Evolutionary conservation across 2,113 vertebrate genomes (phyloP), one percentile per base, ranked within the genome.

Genomic region (Mesembrinibis cayennensis): DNA sequence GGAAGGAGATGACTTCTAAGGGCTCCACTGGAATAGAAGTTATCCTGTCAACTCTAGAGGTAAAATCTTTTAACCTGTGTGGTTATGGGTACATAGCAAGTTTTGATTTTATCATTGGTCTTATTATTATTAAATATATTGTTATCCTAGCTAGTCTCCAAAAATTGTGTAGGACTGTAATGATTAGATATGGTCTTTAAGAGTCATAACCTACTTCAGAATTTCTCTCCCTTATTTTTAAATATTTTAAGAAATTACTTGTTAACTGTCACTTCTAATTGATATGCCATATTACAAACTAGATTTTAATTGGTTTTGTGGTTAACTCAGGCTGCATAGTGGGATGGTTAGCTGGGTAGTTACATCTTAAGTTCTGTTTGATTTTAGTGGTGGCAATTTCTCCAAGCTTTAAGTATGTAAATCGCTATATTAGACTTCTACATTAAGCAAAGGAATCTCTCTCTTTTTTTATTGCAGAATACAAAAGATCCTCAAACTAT

Each of bases 1-100:
- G 97, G 88, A 99, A 99, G 96, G 99, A 99, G 96, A 99, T 99
- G 96, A 99, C 98, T 97, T 98, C 99, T 84, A 99, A 99, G 98
- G 99, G 99, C 82, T 99, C 99, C 91, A 99, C 97, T 92, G 99
- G 98, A 93, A 98, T 99, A 98, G 99, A 99, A 95, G 96, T 99
- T 96, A 98, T 99, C 36, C 94, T 99, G 32, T 97, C 98, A 87
- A 99, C 99, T 15, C 97, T 99, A 94, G 99, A 99, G 99, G 99
- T 99, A 97, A 97, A 83, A 22, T 36, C 12, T 82, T 73, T 70
- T 53, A 29, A 25, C 63, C 26, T 76, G 16, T 85, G 3, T 77
- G 22, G 14, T 86, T 94, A 27, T 56, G 53, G 18, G 8, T 83
- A 44, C 9, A 4, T 52, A 84, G 21, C 12, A 87, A 63, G 30